Conservation (phyloP, 2,888 invertebrate genomes). For the Nephrotoma guestfalica region DNA sequence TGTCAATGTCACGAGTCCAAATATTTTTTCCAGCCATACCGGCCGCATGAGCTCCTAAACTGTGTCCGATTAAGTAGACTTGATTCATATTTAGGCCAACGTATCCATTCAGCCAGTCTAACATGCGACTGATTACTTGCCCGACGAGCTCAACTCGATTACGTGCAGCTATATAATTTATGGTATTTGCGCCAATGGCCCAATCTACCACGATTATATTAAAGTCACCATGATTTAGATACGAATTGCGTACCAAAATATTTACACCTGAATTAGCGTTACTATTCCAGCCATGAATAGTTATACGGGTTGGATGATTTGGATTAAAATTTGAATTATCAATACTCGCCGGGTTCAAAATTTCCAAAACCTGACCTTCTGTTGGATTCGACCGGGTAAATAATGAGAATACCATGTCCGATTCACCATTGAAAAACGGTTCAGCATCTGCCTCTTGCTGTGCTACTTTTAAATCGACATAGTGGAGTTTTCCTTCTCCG, state of each 20-base stretch:
- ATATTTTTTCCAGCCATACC: conserved; percentile 41
- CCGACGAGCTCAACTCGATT: conserved; percentile 25
- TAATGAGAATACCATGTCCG: neutral
- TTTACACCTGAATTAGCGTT: conserved; percentile 15
- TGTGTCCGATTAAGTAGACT: conserved; percentile 40
- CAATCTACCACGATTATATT: conserved; percentile 48
- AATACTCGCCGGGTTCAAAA: neutral
- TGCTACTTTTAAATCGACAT: neutral
- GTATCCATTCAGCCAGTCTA: neutral
- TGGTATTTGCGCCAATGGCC: conserved; percentile 37
- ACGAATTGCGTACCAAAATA: conserved; percentile 23
- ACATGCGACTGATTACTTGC: neutral
- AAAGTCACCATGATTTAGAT: conserved; percentile 38
- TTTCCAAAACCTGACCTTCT: neutral
- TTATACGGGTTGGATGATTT: neutral
- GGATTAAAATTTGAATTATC: neutral
- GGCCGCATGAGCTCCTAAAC: conserved; percentile 42
- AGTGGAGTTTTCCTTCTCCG: neutral
- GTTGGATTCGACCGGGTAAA: neutral
- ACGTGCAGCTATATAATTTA: conserved; percentile 41
- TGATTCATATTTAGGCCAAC: conserved; percentile 29
- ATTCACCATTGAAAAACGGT: neutral
- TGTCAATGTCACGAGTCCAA: conserved; percentile 30
- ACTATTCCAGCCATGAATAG: conserved; percentile 16
- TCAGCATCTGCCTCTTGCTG: neutral